A percentile compares a stretch with the other conserved stretches of the same genome.
Conservation (phyloP, 2,797 vertebrate genomes). For the Galago senegalensis region DNA sequence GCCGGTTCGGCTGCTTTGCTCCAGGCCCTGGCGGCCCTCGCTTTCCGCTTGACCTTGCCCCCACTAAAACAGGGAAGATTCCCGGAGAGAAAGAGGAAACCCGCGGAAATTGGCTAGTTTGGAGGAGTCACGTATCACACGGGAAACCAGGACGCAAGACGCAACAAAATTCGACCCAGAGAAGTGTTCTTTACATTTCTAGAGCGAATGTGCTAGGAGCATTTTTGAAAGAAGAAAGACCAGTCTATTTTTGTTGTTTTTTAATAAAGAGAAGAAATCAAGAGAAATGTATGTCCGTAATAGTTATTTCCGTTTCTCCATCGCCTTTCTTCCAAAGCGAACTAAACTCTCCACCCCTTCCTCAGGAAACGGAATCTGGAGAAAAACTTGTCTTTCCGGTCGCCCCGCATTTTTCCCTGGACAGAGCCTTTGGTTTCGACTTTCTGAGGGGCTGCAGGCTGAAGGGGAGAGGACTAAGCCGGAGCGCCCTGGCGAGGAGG, state of each 20-base stretch:
- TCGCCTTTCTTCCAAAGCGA: conserved; percentile 78
- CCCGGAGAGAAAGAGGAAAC: conserved; percentile 32
- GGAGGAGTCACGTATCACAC: conserved; percentile 11
- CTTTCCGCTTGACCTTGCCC: conserved; percentile 72
- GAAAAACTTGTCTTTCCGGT: conserved; percentile 62
- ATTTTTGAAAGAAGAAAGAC: conserved; percentile 21
- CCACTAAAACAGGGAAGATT: conserved; percentile 49
- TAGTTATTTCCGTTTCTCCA: conserved; percentile 42
- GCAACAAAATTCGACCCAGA: conserved; percentile 9
- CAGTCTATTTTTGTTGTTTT: not conserved
- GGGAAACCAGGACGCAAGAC: conserved; percentile 16
- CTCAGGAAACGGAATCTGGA: conserved; percentile 81
- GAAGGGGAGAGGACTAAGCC: not conserved
- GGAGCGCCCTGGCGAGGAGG: not conserved
- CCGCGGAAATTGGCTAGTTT: not conserved
- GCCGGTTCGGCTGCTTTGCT: conserved; percentile 49
- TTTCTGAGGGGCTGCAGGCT: conserved; percentile 39
- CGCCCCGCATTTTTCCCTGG: conserved; percentile 52
- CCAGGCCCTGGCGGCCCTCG: not conserved
- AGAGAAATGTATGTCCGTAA: conserved; percentile 13
- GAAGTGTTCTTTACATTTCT: not conserved
- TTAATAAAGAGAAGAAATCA: conserved; percentile 60
- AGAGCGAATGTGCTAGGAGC: not conserved
- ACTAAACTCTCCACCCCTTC: conserved; percentile 70
- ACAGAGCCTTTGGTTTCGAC: conserved; percentile 31